These are phyloP conservation scores for Xerus rutilus DNA, from an alignment of 2,797 vertebrate species.

Conservation along the genomic window DNA sequence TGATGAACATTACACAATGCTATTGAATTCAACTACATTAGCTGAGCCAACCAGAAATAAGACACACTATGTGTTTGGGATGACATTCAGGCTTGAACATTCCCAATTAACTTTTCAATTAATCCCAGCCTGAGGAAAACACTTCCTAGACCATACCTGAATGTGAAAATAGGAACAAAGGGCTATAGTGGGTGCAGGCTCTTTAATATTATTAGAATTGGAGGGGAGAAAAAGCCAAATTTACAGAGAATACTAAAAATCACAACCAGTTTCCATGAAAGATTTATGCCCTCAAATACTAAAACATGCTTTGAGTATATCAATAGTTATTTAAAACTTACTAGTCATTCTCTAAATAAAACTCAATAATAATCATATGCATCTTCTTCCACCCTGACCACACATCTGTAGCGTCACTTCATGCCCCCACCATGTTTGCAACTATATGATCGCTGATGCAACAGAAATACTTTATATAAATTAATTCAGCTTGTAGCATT, in stretches of 20 bases:
- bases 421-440: slow-evolving; percentile 65
- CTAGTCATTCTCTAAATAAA: slow-evolving; percentile 70
- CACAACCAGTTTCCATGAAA: background rate
- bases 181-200: background rate
- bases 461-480: background rate
- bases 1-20: background rate
- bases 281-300: background rate
- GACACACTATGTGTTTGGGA: slow-evolving; percentile 26
- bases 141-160: slow-evolving; percentile 48
- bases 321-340: slow-evolving; percentile 54
- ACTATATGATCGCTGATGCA: slow-evolving; percentile 57
- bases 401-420: slow-evolving; percentile 71
- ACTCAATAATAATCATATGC: slow-evolving; percentile 73
- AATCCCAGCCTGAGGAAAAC: slow-evolving; percentile 66
- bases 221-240: background rate
- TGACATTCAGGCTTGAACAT: slow-evolving; percentile 58
- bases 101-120: slow-evolving; percentile 71
- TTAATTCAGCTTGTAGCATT: background rate
- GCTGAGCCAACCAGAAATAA: slow-evolving; percentile 47
- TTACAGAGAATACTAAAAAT: slow-evolving; percentile 50
- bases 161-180: slow-evolving; percentile 50
- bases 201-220: background rate
- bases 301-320: slow-evolving; percentile 48
- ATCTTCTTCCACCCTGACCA: slow-evolving; percentile 69
- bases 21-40: background rate